Conservation (phyloP, 2,113 vertebrate species). For the Azemiops feae region DNA sequence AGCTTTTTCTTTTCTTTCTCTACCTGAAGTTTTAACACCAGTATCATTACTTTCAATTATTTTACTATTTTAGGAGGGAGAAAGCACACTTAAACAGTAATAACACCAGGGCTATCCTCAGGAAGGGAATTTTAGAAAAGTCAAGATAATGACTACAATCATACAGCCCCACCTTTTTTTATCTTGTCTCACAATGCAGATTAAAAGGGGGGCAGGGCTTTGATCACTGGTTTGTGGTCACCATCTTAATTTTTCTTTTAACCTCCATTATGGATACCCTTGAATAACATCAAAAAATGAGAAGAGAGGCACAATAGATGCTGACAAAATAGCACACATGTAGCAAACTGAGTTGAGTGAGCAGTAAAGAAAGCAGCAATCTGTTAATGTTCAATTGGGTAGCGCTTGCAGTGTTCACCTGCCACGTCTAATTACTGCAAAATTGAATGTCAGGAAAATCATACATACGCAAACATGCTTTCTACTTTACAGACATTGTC, state of each 20-base stretch:
- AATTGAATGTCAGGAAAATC: background rate
- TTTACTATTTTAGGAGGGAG: background rate
- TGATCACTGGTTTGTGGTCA: background rate
- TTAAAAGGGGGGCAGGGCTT: background rate
- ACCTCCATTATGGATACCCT: background rate
- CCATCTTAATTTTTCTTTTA: background rate
- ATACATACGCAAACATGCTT: background rate
- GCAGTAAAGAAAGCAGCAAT: background rate
- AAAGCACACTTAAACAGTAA: background rate
- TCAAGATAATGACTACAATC: background rate
- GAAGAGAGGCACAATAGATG: background rate
- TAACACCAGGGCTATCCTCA: background rate
- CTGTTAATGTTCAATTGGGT: background rate
- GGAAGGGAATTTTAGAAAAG: background rate
- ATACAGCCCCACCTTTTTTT: background rate
- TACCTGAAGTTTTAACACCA: background rate
- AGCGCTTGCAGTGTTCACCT: background rate
- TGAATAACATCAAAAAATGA: background rate
- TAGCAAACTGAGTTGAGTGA: background rate
- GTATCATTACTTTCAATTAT: background rate
- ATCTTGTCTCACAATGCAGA: background rate
- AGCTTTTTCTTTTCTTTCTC: background rate
- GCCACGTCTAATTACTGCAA: background rate
- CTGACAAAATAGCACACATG: background rate
- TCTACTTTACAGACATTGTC: background rate